These are phyloP conservation scores for Tupiocoris notatus DNA, from an alignment of 2,888 invertebrate genomes.

Conservation along the genomic window DNA sequence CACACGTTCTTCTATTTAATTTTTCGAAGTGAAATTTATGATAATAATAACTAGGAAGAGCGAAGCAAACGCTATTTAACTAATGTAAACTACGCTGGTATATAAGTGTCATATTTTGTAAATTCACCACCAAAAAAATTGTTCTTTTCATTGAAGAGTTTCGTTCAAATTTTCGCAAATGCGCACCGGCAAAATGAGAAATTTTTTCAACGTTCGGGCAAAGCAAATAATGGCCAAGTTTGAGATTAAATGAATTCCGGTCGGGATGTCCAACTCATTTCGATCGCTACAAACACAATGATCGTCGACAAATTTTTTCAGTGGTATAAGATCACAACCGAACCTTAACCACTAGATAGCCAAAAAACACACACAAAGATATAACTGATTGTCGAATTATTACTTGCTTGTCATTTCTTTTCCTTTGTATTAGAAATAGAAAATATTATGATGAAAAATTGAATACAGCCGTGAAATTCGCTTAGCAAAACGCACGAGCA, in stretches of 20 bases:
- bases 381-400: constrained; percentile 48
- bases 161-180: not conserved
- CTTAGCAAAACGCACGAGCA: constrained; percentile 42
- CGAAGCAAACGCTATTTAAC: constrained; percentile 45
- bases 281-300: not conserved
- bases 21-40: constrained; percentile 18
- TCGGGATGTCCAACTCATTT: not conserved
- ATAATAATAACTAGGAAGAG: constrained; percentile 33
- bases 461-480: constrained; percentile 45
- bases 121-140: not conserved
- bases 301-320: not conserved
- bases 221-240: too few species aligned
- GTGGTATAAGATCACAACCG: constrained; percentile 4
- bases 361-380: constrained; percentile 40
- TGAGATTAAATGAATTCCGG: not conserved
- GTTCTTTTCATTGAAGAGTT: not conserved
- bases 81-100: constrained; percentile 19
- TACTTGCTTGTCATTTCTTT: constrained; percentile 43
- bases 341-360: constrained; percentile 35
- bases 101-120: not conserved
- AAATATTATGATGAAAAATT: constrained; percentile 42
- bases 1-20: constrained; percentile 32
- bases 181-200: not conserved
- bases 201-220: not conserved
- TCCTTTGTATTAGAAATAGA: constrained; percentile 36